Base-by-base conservation (phyloP, 2,888 invertebrate genomes). In the Criorhina ranunculi region DNA sequence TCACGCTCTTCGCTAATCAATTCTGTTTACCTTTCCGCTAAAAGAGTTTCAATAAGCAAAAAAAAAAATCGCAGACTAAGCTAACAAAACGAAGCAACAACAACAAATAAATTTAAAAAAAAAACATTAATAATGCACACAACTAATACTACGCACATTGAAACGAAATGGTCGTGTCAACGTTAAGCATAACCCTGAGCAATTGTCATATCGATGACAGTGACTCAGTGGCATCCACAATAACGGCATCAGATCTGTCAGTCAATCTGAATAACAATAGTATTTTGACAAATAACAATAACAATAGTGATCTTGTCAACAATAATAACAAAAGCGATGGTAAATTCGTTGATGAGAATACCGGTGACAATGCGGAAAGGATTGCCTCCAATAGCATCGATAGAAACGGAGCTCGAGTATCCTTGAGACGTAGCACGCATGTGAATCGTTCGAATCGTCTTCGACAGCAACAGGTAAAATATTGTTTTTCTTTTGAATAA, bases 391-490 rank as follows among this genome's bases (percentile, higher is more conserved):
- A 24, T 55, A 83, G 33, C 76, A 87, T 51, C 78, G 81, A 73
- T 81, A 51, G 77, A 9, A 29, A 12, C 5, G 40, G n/a, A 33
- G 88, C 83, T 88, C 88, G 57, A 42, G 53, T 46, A 57, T 88
- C 89, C 8, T 70, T 91, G 76, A 88, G 89, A 53, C 89, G 90
- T 62, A 89, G 89, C 81, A 88, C 88, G 44, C 89, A 89, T 72
- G 86, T 91, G 12, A 90, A 89, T 59, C 86, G 89, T 75, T 90
- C 90, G 66, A 88, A 89, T 80, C 90, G 90, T 88, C 89, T 90
- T 88, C 89, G 88, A 87, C 90, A 91, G 87, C 91, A 91, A 87
- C 91, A 91, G 91, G 91, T 90, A 91, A 91, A 90, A 29, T 29
- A 11, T 7, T 51, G 51, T n/a, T 15, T 19, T 59, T 46, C n/a